Percentiles rank a stretch among this genome's conserved stretches.
Evolutionary conservation across 2,797 vertebrate genomes (phyloP).

Genomic region (Pteropus rufus): DNA sequence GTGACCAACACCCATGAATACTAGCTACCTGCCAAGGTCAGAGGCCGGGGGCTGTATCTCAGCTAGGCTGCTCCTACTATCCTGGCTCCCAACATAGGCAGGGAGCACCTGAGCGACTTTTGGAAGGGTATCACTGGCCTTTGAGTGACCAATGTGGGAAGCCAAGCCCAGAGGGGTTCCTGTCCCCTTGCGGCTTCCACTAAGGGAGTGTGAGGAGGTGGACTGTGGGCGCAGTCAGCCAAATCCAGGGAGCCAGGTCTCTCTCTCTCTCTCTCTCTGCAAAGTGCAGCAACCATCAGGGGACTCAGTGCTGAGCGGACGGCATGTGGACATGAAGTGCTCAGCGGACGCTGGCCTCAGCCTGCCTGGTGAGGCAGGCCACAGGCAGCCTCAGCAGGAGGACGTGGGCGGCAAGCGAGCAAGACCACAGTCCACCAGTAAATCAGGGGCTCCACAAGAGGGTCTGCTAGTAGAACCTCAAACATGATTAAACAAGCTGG

Average conservation of each 20-base stretch:
- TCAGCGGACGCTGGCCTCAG: background rate
- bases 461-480: background rate
- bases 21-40: background rate
- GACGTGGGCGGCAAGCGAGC: background rate
- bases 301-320: fast-evolving
- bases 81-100: background rate
- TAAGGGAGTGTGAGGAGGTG: background rate
- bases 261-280: too few relatives aligned
- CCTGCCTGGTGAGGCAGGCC: background rate
- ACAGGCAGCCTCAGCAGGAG: background rate
- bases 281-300: background rate
- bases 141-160: background rate
- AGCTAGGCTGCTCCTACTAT: background rate
- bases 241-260: background rate
- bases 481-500: background rate
- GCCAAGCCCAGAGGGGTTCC: background rate
- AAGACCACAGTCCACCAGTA: background rate
- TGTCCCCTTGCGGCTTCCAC: background rate
- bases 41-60: too few relatives aligned
- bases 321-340: background rate
- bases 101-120: background rate
- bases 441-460: background rate
- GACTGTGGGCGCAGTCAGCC: background rate
- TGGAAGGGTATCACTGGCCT: background rate
- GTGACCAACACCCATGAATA: background rate